phyloP scores from a whole-genome alignment of 2,113 vertebrate genomes.

The Pristiophorus japonicus region DNA sequence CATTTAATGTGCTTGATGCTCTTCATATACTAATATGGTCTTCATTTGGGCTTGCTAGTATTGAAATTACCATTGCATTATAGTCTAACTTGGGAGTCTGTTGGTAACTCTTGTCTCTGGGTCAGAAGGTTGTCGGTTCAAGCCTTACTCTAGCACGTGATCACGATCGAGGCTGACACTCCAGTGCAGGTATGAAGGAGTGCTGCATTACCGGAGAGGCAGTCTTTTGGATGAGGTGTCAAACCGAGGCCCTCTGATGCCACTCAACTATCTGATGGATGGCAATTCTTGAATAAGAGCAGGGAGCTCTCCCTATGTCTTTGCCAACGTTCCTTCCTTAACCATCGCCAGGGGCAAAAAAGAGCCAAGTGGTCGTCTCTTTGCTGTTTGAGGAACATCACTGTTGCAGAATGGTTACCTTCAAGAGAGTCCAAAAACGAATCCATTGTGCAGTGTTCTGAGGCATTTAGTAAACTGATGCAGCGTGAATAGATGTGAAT shows the following conservation, averaged over 20 bases:
- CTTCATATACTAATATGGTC: slow-evolving; percentile 24
- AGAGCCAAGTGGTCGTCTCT: background rate
- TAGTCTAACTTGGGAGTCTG: background rate
- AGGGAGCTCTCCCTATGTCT: background rate
- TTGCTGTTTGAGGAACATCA: background rate
- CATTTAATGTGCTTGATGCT: background rate
- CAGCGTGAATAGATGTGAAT: background rate
- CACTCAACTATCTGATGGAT: background rate
- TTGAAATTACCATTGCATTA: background rate
- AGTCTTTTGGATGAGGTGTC: background rate
- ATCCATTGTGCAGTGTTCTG: background rate
- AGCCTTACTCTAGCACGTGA: background rate
- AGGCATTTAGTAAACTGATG: background rate
- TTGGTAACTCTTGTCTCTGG: background rate
- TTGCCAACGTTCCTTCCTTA: background rate
- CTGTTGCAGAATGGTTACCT: background rate
- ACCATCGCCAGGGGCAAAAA: background rate
- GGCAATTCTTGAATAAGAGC: background rate
- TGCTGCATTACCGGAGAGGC: background rate
- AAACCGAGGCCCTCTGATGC: background rate
- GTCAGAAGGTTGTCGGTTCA: background rate
- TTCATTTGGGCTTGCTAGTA: background rate
- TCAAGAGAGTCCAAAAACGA: background rate
- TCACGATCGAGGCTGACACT: background rate
- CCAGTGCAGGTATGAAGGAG: background rate